These are phyloP conservation scores for Nettapus auritus DNA, from an alignment of 2,113 vertebrate species.

Conservation along the genomic window DNA sequence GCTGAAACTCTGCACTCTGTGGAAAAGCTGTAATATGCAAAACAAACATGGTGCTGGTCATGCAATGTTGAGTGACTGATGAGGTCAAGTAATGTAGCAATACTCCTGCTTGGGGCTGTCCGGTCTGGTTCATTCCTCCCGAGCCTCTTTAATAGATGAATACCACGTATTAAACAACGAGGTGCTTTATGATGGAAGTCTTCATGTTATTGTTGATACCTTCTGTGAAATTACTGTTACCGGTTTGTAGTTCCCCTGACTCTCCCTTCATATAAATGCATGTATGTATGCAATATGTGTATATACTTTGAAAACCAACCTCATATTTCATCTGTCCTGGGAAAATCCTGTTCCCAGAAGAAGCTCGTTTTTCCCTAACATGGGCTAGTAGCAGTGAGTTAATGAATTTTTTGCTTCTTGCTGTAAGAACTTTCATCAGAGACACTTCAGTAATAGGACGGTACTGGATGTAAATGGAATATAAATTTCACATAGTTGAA, in stretches of 20 bases:
- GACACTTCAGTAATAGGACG: slow-evolving; percentile 19
- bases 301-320: slow-evolving; percentile 18
- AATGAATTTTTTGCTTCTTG: slow-evolving; percentile 47
- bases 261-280: neutral
- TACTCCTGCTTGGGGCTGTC: neutral
- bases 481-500: slow-evolving; percentile 34
- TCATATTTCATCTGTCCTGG: slow-evolving; percentile 4
- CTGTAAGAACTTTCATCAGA: slow-evolving; percentile 22
- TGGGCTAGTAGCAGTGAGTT: slow-evolving; percentile 3
- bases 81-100: slow-evolving; percentile 52
- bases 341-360: slow-evolving; percentile 16
- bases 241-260: neutral
- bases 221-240: neutral
- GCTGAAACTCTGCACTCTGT: neutral
- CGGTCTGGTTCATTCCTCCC: slow-evolving; percentile 39
- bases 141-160: slow-evolving; percentile 26
- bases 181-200: slow-evolving; percentile 4
- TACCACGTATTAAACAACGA: neutral
- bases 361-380: neutral
- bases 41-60: slow-evolving; percentile 23
- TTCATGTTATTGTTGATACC: neutral
- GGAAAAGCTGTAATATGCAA: slow-evolving; percentile 9
- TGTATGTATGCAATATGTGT: neutral
- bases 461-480: slow-evolving; percentile 42
- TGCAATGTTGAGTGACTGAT: slow-evolving; percentile 65